Base-by-base conservation (phyloP, 2,797 vertebrate genomes). In the Eulemur albifrons region DNA sequence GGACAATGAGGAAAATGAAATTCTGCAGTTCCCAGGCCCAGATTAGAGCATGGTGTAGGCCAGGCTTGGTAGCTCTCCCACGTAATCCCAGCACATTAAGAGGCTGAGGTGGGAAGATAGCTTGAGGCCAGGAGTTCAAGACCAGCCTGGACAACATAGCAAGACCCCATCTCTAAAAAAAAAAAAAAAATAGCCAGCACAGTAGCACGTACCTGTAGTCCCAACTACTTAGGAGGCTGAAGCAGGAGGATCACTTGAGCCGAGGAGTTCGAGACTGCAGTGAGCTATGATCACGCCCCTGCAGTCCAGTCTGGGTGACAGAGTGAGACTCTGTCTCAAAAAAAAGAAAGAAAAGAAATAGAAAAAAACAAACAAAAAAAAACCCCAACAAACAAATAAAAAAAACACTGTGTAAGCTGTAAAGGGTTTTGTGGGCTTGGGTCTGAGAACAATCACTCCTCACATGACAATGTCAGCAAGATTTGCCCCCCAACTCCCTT, bases 401-500 rank as follows among this genome's bases (percentile, higher is more conserved):
- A n/a, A 67, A 32, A 87, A 40, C 17, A 12, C 7, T 14, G 35
- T 11, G 11, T 3, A 57, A 65, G 38, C 4, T 5, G 6, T 11
- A 9, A 69, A 0, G 0, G 5, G 13, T 61, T 18, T 21, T 65
- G 35, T 27, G 17, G 59, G 3, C 35, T 59, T 69, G 3, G 13
- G n/a, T 23, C 15, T 50, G 65, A 20, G 14, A 10, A 65, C 17
- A 63, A 14, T 83, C 38, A 69, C 1, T 11, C 35, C 17, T 10
- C 20, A 45, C 4, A 9, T 0, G 10, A 2, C 5, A 17, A 18
- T 30, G 50, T 79, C 11, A 32, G 6, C 8, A 72, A 20, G 9
- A 77, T 52, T n/a, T 27, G 6, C 11, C 7, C 2, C 20, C 2
- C 25, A 13, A 32, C 20, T 59, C 17, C 38, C 15, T 21, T 10